Evolutionary conservation across 1,140 invertebrate genomes (phyloP), one percentile per base, ranked within the genome.

Genomic region (Drosophila paulistorum): DNA sequence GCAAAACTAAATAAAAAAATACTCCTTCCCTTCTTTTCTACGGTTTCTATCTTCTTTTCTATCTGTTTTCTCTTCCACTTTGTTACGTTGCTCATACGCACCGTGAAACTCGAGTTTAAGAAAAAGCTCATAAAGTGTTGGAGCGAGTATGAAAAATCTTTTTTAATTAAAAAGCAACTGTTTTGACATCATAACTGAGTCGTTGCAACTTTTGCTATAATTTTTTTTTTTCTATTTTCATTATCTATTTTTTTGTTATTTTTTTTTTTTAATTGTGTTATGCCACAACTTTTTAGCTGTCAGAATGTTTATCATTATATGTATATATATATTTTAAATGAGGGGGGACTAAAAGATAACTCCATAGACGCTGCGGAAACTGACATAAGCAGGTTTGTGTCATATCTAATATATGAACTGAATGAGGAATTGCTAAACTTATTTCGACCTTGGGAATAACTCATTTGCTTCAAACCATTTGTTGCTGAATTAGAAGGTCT

Each of bases 101-200:
- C 60, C 42, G 71, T 74, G 61, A 55, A 74, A 66, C 73, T 68
- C 51, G 68, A 76, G 68, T 78, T 78, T 70, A 64, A 74, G 60
- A 68, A 68, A 79, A 23, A 37, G 73, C 76, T 76, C 68, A 76
- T 78, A 64, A 76, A 76, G 76, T 62, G 57, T 2, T 10, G 9
- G 17, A 51, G 11, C 10, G 20, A 23, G 20, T 3, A 23, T 17
- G 17, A 23, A 23, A 79, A 75, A 76, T 79, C 73, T 68, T 79
- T 74, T 79, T 79, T 79, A 79, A 79, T 79, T 79, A 79, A 79
- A 79, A 79, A 79, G 65, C 68, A 79, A 79, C 76, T 79, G 73
- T 77, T 75, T 79, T 51, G 65, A 63, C 67, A 77, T 62, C 59
- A 66, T 67, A 64, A 58, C 55, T 58, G 4, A 35, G n/a, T 58